Conservation (phyloP, 2,888 invertebrate species). For the Drosophila nigritarsus region DNA sequence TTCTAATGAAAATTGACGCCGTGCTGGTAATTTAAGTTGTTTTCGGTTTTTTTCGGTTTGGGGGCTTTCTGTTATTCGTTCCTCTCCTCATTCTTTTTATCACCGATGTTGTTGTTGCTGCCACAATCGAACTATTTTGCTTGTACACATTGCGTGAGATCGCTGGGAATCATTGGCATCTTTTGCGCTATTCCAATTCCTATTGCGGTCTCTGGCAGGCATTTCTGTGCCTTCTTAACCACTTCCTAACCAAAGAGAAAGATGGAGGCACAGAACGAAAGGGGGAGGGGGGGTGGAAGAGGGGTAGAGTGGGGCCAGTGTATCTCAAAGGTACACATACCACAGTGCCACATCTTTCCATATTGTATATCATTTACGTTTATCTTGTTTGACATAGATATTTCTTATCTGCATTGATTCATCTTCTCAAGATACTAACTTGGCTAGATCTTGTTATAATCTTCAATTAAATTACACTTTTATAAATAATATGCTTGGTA, state of each 20-base stretch:
- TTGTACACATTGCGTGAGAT: slow-evolving; percentile 61
- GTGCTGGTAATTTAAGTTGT: slow-evolving; percentile 78
- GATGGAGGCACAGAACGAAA: neutral
- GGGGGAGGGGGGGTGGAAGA: too few relatives aligned
- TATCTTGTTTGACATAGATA: slow-evolving; percentile 3
- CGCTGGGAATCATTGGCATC: slow-evolving; percentile 35
- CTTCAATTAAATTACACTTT: neutral
- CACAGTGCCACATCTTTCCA: neutral
- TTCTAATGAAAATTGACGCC: slow-evolving; percentile 81
- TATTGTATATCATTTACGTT: slow-evolving; percentile 4
- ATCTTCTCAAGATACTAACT: neutral
- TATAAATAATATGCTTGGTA: neutral
- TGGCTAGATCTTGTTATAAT: neutral
- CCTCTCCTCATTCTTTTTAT: slow-evolving; percentile 4
- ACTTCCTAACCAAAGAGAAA: slow-evolving; percentile 12
- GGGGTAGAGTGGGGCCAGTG: neutral
- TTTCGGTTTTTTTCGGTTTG: slow-evolving; percentile 63
- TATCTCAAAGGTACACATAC: slow-evolving; percentile 21
- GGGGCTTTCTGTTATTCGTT: slow-evolving; percentile 36
- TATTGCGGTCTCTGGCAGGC: slow-evolving; percentile 23
- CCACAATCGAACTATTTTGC: slow-evolving; percentile 58
- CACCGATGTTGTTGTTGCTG: slow-evolving; percentile 19
- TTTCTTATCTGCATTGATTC: slow-evolving; percentile 4
- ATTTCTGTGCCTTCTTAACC: slow-evolving; percentile 12
- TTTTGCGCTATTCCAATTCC: slow-evolving; percentile 20